Conservation (phyloP, 2,797 vertebrate genomes). For the Xiphophorus birchmanni region DNA sequence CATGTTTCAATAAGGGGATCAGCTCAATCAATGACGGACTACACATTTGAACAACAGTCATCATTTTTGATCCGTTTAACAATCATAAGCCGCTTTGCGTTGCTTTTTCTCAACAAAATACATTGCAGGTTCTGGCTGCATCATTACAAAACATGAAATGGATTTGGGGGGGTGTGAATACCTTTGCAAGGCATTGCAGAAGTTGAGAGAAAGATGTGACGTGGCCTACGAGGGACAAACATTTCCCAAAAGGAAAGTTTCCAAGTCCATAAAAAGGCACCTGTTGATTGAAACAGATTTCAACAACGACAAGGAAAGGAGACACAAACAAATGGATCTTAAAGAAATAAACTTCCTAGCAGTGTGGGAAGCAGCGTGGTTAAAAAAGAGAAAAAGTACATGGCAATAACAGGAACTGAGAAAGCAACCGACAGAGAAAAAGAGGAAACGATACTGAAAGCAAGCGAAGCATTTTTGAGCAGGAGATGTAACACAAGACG, state of each 20-base stretch:
- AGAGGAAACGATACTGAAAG: slow-evolving; percentile 32
- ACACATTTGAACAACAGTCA: background rate
- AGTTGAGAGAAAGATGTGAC: slow-evolving; percentile 19
- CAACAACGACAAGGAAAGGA: background rate
- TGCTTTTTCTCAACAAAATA: background rate
- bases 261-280: slow-evolving; percentile 24
- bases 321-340: background rate
- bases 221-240: slow-evolving; percentile 40
- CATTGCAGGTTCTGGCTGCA: background rate
- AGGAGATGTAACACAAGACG: slow-evolving; percentile 7
- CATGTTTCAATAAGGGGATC: background rate
- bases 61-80: background rate
- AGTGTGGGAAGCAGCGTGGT: background rate
- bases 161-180: background rate
- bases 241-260: background rate
- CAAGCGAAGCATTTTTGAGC: slow-evolving; percentile 31
- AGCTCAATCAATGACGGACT: background rate
- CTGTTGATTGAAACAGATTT: slow-evolving; percentile 19
- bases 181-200: background rate
- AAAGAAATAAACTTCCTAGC: background rate
- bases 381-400: background rate
- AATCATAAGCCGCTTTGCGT: background rate
- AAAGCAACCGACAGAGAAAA: slow-evolving; percentile 6
- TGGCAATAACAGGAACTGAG: slow-evolving; percentile 35
- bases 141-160: background rate